These are phyloP conservation scores for Scaptomyza montana DNA, from an alignment of 1,140 invertebrate species.

Conservation along the genomic window DNA sequence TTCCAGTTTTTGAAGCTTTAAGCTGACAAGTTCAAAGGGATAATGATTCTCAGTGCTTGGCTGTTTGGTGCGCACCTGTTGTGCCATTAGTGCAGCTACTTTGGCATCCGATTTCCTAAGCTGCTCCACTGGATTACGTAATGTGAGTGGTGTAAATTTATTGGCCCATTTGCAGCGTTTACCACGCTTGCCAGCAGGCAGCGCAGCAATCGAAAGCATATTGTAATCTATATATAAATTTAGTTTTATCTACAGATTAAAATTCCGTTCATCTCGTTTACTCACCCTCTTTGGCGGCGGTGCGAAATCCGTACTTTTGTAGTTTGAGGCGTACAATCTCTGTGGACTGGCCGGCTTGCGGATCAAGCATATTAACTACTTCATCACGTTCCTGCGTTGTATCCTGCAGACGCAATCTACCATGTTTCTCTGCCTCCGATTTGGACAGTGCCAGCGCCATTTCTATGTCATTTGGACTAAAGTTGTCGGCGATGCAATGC, in stretches of 20 bases:
- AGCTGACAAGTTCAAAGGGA: conserved; percentile 46
- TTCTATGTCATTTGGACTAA: conserved; percentile 77
- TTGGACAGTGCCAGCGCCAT: conserved; percentile 77
- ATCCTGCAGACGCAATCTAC: conserved; percentile 14
- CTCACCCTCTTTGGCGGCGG: conserved; percentile 64
- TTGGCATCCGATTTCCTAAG: conserved; percentile 56
- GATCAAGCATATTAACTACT: conserved; percentile 49
- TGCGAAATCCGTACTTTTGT: conserved; percentile 73
- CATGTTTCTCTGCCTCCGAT: conserved; percentile 68
- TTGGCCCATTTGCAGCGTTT: conserved; percentile 70
- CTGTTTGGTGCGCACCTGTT: conserved; percentile 48
- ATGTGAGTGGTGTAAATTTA: conserved; percentile 74
- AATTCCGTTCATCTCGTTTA: background rate
- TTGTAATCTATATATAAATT: conserved; percentile 59
- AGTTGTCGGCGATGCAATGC: conserved; percentile 73
- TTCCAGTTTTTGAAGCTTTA: conserved; percentile 5
- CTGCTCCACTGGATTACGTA: conserved; percentile 61
- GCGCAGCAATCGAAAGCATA: conserved; percentile 25
- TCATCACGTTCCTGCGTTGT: conserved; percentile 33
- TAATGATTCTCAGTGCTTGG: conserved; percentile 3
- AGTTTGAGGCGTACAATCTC: conserved; percentile 62
- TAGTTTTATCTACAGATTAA: background rate
- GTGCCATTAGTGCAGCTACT: conserved; percentile 49
- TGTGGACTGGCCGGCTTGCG: conserved; percentile 4
- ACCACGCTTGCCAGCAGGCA: conserved; percentile 37